A percentile compares a stretch with the other conserved stretches of the same genome.
phyloP scores from a whole-genome alignment of 2,113 vertebrate genomes.

The Mionectes macconnelli region DNA sequence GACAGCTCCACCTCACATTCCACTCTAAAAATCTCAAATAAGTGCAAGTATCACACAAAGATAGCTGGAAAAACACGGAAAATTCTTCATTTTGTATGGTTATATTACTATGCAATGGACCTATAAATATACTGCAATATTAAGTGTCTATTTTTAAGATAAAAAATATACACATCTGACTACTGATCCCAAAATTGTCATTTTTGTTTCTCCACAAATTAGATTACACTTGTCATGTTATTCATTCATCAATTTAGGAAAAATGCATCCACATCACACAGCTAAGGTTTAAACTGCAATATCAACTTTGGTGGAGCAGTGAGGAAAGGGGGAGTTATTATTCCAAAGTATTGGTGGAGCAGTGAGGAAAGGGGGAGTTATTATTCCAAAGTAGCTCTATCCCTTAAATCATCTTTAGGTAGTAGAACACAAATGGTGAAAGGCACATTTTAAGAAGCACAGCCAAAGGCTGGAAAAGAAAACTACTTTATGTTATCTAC shows the following conservation, averaged over 20 bases:
- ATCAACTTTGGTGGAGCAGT: neutral
- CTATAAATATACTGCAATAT: neutral
- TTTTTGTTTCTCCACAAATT: neutral
- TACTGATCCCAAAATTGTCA: neutral
- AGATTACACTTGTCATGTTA: neutral
- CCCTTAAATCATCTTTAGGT: neutral
- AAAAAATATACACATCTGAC: neutral
- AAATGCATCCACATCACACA: neutral
- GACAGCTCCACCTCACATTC: neutral
- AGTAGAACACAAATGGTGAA: neutral
- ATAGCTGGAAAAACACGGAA: neutral
- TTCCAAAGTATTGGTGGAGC: neutral
- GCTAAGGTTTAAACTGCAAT: neutral
- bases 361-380: neutral
- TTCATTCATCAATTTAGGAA: neutral
- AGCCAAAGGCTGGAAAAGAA: neutral
- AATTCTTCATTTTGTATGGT: neutral
- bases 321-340: neutral
- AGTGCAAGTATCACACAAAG: neutral
- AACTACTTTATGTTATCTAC: too few species aligned
- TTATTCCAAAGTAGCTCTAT: neutral
- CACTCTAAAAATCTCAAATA: neutral
- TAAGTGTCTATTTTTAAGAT: neutral
- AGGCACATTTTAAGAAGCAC: neutral
- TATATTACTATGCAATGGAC: neutral